A percentile compares a stretch with the other conserved stretches of the same genome.
phyloP scores from a whole-genome alignment of 2,888 invertebrate species.

The Ochlodes sylvanus region DNA sequence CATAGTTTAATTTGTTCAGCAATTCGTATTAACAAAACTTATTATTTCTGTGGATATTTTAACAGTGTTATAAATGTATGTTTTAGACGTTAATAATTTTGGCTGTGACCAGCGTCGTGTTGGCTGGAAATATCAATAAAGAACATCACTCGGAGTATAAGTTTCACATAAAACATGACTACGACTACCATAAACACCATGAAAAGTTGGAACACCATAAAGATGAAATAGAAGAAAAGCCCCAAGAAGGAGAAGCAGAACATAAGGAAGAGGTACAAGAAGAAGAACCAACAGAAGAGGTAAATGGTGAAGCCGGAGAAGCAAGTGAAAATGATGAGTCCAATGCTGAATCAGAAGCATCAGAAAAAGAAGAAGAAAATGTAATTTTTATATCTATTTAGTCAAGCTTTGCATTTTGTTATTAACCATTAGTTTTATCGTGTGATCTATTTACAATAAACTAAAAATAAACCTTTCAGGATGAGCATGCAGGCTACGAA shows the following conservation, averaged over 20 bases:
- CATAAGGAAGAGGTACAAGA: conserved; percentile 1
- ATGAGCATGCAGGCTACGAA: conserved; percentile 49
- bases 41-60: not conserved
- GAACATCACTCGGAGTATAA: conserved; percentile 13
- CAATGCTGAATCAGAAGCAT: conserved; percentile 59
- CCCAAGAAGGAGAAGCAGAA: conserved; percentile 7
- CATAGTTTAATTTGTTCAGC: not conserved
- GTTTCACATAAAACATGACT: conserved; percentile 32
- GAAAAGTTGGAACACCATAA: conserved; percentile 7
- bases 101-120: conserved; percentile 21
- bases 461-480: conserved; percentile 52
- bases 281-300: conserved; percentile 6
- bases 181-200: conserved; percentile 19
- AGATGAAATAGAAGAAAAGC: conserved; percentile 13
- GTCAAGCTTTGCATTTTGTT: not conserved
- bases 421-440: not conserved
- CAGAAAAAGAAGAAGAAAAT: conserved; percentile 74
- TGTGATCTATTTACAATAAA: not conserved
- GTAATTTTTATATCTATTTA: conserved; percentile 47
- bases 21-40: too few relatives aligned
- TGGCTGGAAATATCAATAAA: conserved; percentile 21
- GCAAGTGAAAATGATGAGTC: conserved; percentile 57
- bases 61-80: not conserved
- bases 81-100: conserved; percentile 30
- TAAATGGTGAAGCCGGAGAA: not conserved